Base-by-base conservation (phyloP, 2,113 vertebrate genomes). In the Paedocypris sp. region DNA sequence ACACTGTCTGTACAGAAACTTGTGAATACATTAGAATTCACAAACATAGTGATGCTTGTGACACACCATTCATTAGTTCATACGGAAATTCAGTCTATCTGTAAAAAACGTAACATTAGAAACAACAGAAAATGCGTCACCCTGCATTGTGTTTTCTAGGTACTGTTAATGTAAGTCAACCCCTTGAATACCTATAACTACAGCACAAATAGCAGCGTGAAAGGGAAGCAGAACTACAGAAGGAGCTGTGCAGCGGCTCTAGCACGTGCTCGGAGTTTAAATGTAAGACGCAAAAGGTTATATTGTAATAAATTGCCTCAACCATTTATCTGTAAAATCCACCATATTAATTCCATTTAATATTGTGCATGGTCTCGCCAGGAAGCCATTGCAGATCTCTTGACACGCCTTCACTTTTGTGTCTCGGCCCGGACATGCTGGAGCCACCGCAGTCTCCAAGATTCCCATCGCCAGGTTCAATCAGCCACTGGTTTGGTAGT, bases 381-480 rank as follows among this genome's bases (percentile, higher is more conserved):
- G n/a, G n/a, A n/a, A n/a, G n/a, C n/a, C n/a, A n/a, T n/a, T n/a
- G n/a, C n/a, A n/a, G n/a, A n/a, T n/a, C n/a, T n/a, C n/a, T n/a
- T n/a, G n/a, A n/a, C n/a, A n/a, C n/a, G 2, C 57, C 45, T 68
- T 75, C 42, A 71, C 69, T 80, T 75, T 69, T 79, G 74, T 31
- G 31, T 52, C 19, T 72, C 33, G 41, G 60, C 35, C 49, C 53
- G 46, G 57, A 39, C 64, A 32, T 18, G 13, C 60, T 60, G 8
- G 18, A 70, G 70, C 59, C 58, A 71, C 68, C 38, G 39, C 53
- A 58, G 51, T 23, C 71, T 69, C 26, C 67, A 49, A 68, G 80
- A 84, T 19, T 6, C 10, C 19, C 77, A 85, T 79, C 76, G 77
- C 84, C 83, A 83, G 64, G 79, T 32, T 77, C 82, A 85, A 76